Evolutionary conservation across 2,888 invertebrate genomes (phyloP), one percentile per base, ranked within the genome.

Genomic region (Opisthograptis luteolata): DNA sequence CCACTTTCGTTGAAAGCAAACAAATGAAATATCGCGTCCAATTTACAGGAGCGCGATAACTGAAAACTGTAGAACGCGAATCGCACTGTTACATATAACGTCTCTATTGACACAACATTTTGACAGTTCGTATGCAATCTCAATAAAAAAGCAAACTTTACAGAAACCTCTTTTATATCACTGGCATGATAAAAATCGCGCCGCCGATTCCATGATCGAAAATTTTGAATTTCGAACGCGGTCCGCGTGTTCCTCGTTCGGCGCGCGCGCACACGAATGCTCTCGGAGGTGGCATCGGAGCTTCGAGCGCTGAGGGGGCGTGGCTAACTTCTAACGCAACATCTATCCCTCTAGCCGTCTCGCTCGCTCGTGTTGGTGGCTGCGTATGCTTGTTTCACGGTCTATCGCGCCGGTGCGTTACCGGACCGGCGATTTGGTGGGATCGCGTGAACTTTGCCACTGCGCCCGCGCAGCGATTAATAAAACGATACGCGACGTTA

Each of bases 231-330:
- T 68, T 70, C 60, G 58, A 64, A 66, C 72, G 64, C 77, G 58
- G 67, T 57, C 68, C 76, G 79, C 88, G 87, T 87, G 82, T 74
- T 64, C 58, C 76, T 76, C 67, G 68, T 63, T 66, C 84, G 83
- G 87, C 87, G 89, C 87, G 79, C 81, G 88, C 89, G 89, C 87
- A 87, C 87, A 86, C 87, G 84, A 90, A 89, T 90, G 87, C 80
- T 71, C 71, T 60, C 76, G 81, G 81, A 88, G 89, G 89, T 81
- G 87, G 87, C 79, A 71, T 82, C 81, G 69, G 76, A 73, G 76
- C 74, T 75, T 73, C 76, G 77, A 73, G 74, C 79, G 74, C 68
- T 63, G 64, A 65, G 71, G 64, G 77, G 89, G 89, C 87, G 89
- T 81, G 87, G 87, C 76, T 66, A 79, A 66, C 71, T 77, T 87